Evolutionary conservation across 2,797 vertebrate species (phyloP), one percentile per base, ranked within the genome.

Genomic region (Diceros bicornis): DNA sequence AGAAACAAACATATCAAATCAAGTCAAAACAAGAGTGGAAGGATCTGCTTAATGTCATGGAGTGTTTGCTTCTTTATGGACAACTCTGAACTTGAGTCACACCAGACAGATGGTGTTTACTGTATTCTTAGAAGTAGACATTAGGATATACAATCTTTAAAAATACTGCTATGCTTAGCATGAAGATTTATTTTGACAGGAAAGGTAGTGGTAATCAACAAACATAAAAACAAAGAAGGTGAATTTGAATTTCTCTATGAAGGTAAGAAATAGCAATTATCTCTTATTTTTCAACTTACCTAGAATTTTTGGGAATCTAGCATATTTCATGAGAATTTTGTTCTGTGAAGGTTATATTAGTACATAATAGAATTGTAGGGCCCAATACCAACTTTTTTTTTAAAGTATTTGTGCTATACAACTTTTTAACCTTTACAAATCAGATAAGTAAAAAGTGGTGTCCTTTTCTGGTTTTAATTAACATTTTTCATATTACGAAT

Each of bases 401-500:
- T 55, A 75, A 85, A 64, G 32, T 11, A 59, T n/a, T 2, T 57
- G 2, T 18, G 29, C 25, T 44, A 34, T 34, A 50, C 72, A 69
- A 79, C 41, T 41, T 83, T 37, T 32, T 71, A 75, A 91, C 10
- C 44, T 88, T 8, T 94, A 20, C 21, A 89, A 84, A 83, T 41
- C 37, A 47, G 29, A 0, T 37, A 75, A 34, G 37, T 91, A 32
- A 18, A 90, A 59, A 85, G 69, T 41, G 23, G 59, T 68, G 3
- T 37, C 32, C 64, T 87, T 78, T 85, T 41, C 5, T 29, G 7
- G 2, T 66, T 95, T 81, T 79, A 62, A 89, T 25, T 57, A 81
- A 13, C n/a, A 95, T 75, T 94, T 93, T 97, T 97, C 59, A 91
- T 69, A 62, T 50, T 92, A 94, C 41, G 14, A 59, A 29, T 32